Evolutionary conservation across 2,888 invertebrate genomes (phyloP).

Genomic region (Chironomus tentans): DNA sequence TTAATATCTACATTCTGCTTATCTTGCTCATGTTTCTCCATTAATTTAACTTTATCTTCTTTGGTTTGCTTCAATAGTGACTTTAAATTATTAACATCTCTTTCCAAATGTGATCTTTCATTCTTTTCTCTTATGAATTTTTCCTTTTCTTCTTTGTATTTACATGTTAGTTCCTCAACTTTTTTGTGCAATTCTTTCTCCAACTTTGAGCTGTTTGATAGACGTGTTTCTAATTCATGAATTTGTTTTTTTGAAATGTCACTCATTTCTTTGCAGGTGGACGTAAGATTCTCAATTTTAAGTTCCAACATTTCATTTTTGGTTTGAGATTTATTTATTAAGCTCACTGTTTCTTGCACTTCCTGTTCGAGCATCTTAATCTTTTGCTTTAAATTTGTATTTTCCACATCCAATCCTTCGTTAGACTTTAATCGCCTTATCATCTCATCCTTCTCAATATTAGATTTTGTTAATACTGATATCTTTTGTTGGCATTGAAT

Average conservation of each 20-base stretch:
- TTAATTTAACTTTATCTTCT: conserved; percentile 9
- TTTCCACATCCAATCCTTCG: conserved; percentile 38
- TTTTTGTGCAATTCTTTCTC: conserved; percentile 39
- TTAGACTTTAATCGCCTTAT: conserved; percentile 49
- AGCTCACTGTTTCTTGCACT: conserved; percentile 58
- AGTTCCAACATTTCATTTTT: conserved; percentile 49
- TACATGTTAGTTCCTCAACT: conserved; percentile 42
- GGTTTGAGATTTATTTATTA: conserved; percentile 59
- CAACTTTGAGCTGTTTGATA: conserved; percentile 36
- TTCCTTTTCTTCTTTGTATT: conserved; percentile 29
- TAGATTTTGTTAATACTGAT: conserved; percentile 68
- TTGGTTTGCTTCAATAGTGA: not conserved
- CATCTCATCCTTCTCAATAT: conserved; percentile 62
- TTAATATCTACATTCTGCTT: conserved; percentile 35
- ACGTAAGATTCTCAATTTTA: conserved; percentile 42
- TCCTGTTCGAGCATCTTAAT: conserved; percentile 58
- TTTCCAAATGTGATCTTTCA: not conserved
- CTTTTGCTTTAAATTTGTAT: conserved; percentile 42
- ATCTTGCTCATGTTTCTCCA: not conserved
- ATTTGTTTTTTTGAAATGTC: conserved; percentile 40
- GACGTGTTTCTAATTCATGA: conserved; percentile 40
- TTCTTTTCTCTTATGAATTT: conserved; percentile 9
- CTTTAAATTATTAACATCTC: not conserved
- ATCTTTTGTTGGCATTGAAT: conserved; percentile 70
- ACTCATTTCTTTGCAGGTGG: conserved; percentile 39